Conservation (phyloP, 23 tunicate genomes). For the Corella eumyota region DNA sequence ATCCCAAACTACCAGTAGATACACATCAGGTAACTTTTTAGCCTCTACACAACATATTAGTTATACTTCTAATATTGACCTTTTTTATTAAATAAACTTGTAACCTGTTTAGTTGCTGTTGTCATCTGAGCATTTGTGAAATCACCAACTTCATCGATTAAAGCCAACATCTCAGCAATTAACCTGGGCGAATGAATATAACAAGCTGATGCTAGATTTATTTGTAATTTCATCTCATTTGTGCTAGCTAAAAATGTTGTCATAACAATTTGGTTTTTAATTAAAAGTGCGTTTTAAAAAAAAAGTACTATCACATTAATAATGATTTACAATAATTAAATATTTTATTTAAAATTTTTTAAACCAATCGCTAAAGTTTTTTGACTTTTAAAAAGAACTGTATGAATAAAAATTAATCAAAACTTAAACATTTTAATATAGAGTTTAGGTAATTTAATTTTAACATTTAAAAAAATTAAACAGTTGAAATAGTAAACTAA, state of each 20-base stretch:
- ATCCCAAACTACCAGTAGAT: no score
- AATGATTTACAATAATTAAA: neutral
- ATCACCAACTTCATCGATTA: conserved; percentile 57
- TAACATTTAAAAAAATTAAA: no score
- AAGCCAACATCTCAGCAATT: conserved; percentile 57
- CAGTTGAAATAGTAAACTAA: no score
- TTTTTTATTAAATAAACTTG: neutral
- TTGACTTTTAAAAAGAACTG: no score
- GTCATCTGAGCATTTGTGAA: conserved; percentile 46
- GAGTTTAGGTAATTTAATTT: no score
- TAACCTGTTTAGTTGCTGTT: conserved; percentile 54
- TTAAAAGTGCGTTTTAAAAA: neutral
- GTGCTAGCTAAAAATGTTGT: neutral
- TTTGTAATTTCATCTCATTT: conserved; percentile 17
- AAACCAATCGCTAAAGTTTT: no score
- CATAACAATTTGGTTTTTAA: neutral
- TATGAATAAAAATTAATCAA: no score
- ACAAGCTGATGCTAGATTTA: conserved; percentile 51
- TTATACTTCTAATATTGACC: neutral
- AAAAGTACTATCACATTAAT: neutral
- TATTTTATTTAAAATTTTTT: no score
- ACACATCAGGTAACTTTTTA: no score
- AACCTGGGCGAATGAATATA: conserved; percentile 84
- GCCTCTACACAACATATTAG: neutral
- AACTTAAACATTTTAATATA: no score